Base-by-base conservation (phyloP, 2,888 invertebrate species). In the Apamea anceps region DNA sequence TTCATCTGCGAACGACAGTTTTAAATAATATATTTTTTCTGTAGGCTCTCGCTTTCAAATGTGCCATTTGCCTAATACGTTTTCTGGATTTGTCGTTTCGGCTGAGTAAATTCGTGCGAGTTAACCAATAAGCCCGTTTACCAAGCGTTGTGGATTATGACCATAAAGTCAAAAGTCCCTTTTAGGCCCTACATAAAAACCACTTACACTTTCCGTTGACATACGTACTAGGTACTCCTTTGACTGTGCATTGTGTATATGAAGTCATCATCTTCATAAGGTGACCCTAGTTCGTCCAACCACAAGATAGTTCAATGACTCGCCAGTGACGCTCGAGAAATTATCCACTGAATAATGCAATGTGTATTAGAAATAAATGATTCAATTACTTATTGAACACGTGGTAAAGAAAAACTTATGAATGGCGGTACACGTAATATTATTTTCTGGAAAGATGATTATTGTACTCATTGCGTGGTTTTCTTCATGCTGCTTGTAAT, bases 321-420 rank as follows among this genome's bases (percentile, higher is more conserved):
- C 45, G 67, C 42, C 18, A 0, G n/a, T 81, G 80, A 82, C 54
- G 68, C 7, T 48, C 18, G 62, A 77, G 68, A 81, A 77, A 81
- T 77, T 70, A 57, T 60, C 63, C 42, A 77, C 32, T 83, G 21
- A 81, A 51, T 71, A 70, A 77, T 77, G 42, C 37, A 83, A 65
- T 83, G 21, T 77, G 70, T 45, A 77, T 37, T 70, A 32, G 25
- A 62, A 82, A 48, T 57, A 68, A 45, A 48, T 82, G 8, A 63
- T 63, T 57, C 54, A 76, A 57, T 57, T n/a, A 37, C 37, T 37
- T 37, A 54, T 63, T 45, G 54, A 74, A 37, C 54, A 45, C 2
- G 25, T 78, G n/a, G 42, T n/a, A 45, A 37, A 68, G 2, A 63
- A 42, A 62, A 42, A 65, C 42, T 32, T 51, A 21, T 65, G 48